These are phyloP conservation scores for Amia ocellicauda DNA, from an alignment of 2,113 vertebrate genomes.

Conservation along the genomic window DNA sequence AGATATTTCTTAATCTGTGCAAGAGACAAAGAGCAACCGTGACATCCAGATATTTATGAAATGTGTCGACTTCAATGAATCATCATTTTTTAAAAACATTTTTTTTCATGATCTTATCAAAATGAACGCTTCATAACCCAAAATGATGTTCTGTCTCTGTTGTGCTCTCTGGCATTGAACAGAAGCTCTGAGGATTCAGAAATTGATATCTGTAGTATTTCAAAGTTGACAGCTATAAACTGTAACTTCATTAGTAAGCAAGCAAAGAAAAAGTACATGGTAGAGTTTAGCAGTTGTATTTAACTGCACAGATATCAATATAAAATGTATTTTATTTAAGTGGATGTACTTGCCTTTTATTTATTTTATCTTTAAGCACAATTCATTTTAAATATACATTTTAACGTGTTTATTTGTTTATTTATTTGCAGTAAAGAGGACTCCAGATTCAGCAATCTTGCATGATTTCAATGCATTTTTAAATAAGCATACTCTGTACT, in stretches of 20 bases:
- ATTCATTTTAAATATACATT: too few species aligned
- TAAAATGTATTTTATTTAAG: too few species aligned
- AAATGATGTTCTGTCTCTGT: neutral
- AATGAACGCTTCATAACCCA: neutral
- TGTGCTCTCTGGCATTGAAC: neutral
- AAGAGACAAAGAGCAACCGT: neutral
- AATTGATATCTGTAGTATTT: neutral
- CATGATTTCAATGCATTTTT: too few species aligned
- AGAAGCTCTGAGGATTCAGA: neutral
- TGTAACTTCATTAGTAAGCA: neutral
- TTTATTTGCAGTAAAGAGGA: too few species aligned
- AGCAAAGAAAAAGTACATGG: neutral
- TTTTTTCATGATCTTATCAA: constrained; percentile 1
- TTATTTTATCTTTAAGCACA: too few species aligned
- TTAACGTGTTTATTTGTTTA: too few species aligned
- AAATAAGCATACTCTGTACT: too few species aligned
- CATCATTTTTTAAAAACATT: neutral
- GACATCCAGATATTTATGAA: constrained; percentile 8
- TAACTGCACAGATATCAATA: too few species aligned
- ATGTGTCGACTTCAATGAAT: neutral
- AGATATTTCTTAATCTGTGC: constrained; percentile 4
- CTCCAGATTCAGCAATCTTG: too few species aligned
- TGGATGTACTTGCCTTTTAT: too few species aligned
- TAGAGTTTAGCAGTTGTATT: too few species aligned
- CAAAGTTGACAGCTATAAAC: neutral